These are phyloP conservation scores for Chroicocephalus ridibundus DNA, from an alignment of 2,113 vertebrate species.

Conservation along the genomic window DNA sequence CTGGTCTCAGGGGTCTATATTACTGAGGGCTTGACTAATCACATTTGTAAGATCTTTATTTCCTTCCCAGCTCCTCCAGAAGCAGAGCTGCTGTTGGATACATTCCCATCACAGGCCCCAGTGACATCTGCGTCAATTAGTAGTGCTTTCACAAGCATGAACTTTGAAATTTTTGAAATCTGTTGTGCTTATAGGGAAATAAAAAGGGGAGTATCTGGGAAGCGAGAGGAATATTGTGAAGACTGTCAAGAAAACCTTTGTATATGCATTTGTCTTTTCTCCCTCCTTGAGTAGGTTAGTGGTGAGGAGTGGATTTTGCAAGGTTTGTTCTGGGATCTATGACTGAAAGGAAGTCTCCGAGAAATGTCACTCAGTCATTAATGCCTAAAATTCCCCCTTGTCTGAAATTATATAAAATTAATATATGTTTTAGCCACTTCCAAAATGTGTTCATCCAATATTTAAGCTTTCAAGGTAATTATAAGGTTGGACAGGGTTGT, in stretches of 20 bases:
- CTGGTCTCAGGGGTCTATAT: background rate
- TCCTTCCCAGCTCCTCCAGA: background rate
- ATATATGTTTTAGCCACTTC: background rate
- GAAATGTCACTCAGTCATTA: background rate
- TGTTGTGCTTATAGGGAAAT: background rate
- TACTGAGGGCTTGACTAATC: background rate
- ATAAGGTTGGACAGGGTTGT: background rate
- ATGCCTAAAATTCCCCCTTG: background rate
- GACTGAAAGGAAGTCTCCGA: background rate
- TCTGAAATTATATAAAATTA: conserved; percentile 21
- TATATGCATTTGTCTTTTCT: background rate
- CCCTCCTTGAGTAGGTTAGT: accelerated
- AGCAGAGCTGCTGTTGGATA: background rate
- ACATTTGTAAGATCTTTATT: background rate
- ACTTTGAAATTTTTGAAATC: background rate
- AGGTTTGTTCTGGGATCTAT: background rate
- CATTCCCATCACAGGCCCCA: background rate
- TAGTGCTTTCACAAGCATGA: background rate
- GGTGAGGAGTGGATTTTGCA: background rate
- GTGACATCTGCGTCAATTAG: background rate
- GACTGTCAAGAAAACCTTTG: background rate
- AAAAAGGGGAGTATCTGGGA: background rate
- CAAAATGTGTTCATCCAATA: conserved; percentile 3
- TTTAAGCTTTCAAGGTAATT: conserved; percentile 49
- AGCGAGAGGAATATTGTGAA: background rate